A percentile compares a stretch with the other conserved stretches of the same genome.
phyloP scores from a whole-genome alignment of 1,140 invertebrate species.

The Hycleus cichorii region DNA sequence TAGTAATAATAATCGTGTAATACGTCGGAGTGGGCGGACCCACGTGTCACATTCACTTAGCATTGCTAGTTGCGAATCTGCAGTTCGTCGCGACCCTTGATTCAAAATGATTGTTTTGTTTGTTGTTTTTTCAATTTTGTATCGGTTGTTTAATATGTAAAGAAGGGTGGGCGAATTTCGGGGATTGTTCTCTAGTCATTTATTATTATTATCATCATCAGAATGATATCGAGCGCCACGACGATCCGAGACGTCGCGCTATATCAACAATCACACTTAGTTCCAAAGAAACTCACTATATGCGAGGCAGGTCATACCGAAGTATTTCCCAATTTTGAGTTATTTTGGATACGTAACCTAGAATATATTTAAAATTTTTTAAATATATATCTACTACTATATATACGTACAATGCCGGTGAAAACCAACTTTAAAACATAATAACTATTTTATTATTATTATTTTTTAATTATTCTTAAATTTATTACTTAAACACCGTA shows the following conservation, averaged over 20 bases:
- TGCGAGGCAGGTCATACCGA: conserved; percentile 58
- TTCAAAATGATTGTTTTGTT: background rate
- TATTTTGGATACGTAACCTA: conserved; percentile 60
- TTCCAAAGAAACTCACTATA: conserved; percentile 63
- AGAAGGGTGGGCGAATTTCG: conserved; percentile 1
- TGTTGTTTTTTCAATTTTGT: too few relatives aligned
- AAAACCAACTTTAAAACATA: conserved; percentile 43
- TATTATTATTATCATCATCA: background rate
- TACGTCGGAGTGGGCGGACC: conserved; percentile 33
- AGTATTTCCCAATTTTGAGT: conserved; percentile 59
- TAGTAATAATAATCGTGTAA: conserved; percentile 45
- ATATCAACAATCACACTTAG: conserved; percentile 58
- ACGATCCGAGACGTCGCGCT: conserved; percentile 27
- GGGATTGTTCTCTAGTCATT: background rate
- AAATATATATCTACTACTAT: conserved; percentile 43
- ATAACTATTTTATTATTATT: conserved; percentile 35
- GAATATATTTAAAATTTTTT: conserved; percentile 44
- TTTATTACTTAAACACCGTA: conserved; percentile 42
- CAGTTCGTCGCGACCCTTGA: conserved; percentile 18
- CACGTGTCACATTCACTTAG: conserved; percentile 41
- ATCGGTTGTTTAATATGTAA: too few relatives aligned
- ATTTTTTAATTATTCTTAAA: too few relatives aligned
- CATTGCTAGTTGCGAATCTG: conserved; percentile 30
- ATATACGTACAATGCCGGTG: conserved; percentile 43
- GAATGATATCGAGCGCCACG: background rate